Evolutionary conservation across 2,113 vertebrate species (phyloP), one percentile per base, ranked within the genome.

Genomic region (Nansenia antarctica): DNA sequence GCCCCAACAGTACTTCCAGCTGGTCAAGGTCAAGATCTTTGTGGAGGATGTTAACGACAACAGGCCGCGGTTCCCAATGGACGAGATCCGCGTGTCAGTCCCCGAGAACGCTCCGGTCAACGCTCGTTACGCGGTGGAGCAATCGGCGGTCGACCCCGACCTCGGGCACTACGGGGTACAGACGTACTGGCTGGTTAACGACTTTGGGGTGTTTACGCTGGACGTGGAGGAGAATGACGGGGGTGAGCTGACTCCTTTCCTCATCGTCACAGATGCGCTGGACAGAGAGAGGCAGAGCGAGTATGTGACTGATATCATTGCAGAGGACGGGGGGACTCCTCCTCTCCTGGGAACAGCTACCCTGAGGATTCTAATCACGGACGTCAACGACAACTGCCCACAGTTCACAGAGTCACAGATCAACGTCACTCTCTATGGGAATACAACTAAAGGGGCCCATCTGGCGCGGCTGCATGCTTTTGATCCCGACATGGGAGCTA

Each of bases 371-470:
- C 81, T 92, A 63, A 95, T 99, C 80, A 94, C 93, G 0, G 98
- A 99, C 67, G 88, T 99, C 65, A 99, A 99, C 35, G 98, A 99
- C 86, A 98, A 99, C 73, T 99, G 98, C 53, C 98, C 98, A 3
- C 90, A 93, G 58, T 99, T 99, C 81, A 81, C 69, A 0, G 90
- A 96, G 65, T 92, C 94, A 0, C 93, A 95, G 63, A 80, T 98
- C 67, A 98, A 96, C 0, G 22, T 96, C 69, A 97, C 95, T 2
- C 76, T 99, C 35, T 93, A 91, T 79, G 95, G 95, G 42, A 99
- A 99, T 80, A 89, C 93, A 61, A 96, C 92, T 30, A 91, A 93
- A 72, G 98, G 95, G 57, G 85, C 89, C 5, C 92, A 89, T 0
- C 78, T 99, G 77, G 89, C 93, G 42, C 86, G 78, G 32, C 90